Base-by-base conservation (phyloP, 2,113 vertebrate genomes). In the Gnathochromis pfefferi region DNA sequence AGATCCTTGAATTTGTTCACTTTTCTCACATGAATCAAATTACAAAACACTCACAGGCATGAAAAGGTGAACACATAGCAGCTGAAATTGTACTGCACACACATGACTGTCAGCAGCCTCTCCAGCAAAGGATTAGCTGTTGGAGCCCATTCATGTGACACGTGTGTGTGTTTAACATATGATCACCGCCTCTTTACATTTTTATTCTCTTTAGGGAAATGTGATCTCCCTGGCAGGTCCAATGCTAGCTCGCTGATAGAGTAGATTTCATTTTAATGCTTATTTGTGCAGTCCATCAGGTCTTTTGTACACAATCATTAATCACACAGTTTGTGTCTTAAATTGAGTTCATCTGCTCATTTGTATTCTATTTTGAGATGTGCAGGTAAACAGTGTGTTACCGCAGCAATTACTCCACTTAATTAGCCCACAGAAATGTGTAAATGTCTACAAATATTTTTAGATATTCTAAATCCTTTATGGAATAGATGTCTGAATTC, bases 71-170 rank as follows among this genome's bases (percentile, higher is more conserved):
- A 82, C 38, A 21, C 45, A 49, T 38, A 73, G 4, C 73, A 81
- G 38, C 38, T 17, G 81, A 85, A 47, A 70, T 31, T 42, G 73
- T 14, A 11, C 13, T 12, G 47, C 2, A 40, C 42, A 78, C 86
- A 73, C 86, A 89, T 91, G 91, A 91, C 90, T 84, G 54, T 88
- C 90, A 92, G 92, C 82, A 91, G 89, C 73, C 53, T 70, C 75
- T 65, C 12, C 8, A 38, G 84, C 45, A 83, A 38, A 70, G 3
- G n/a, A 70, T 63, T 63, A 7, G 42, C n/a, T 78, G 17, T 82
- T 51, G 58, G 65, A 83, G 70, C 65, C 28, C 38, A 14, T 51
- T 88, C 89, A 93, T 89, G 88, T 92, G 92, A 94, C 83, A 45
- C 35, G 6, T 83, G 53, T 42, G 53, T 42, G 16, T 83, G 65